Base-by-base conservation (phyloP, 2,797 vertebrate genomes). In the Toxotes lorentzi region DNA sequence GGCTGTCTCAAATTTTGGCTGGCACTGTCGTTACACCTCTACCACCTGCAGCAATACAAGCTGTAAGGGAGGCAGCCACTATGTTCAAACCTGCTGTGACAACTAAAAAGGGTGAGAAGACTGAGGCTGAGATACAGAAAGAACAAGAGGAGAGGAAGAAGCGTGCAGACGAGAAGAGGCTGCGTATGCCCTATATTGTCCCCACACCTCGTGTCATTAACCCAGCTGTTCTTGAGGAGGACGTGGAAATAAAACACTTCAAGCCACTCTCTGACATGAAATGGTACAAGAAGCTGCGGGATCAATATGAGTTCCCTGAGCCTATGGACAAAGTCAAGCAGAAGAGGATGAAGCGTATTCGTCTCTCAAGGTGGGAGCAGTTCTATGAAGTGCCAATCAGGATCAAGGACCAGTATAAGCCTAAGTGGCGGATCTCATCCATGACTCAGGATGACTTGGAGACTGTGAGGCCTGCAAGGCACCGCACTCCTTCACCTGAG, bases 181-280 rank as follows among this genome's bases (percentile, higher is more conserved):
- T 99, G 78, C 96, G 97, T 17, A 99, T 99, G 99, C 99, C 99
- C 0, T 99, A 99, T 1, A 96, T 95, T 21, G 91, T 99, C 50
- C 99, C 99, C 61, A 81, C 96, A 68, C 96, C 97, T 81, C 98
- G 97, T 74, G 93, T 95, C 59, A 84, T 90, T 53, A 95, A 93
- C 84, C 95, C 91, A 0, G 81, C 95, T 40, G 91, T 92, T 73
- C 92, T 98, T 27, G 96, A 98, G 79, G 97, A 99, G 93, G 97
- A 99, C 68, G 94, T 96, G 43, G 95, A 87, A 80, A 99, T 99
- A 74, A 99, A 99, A 92, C 96, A 97, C 73, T 99, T 96, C 82
- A 95, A 96, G 79, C 99, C 99, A n/a, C 93, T 99, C 82, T 99
- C 99, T 65, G 98, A 99, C 85, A 99, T 99, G 97, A 99, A 98